These are phyloP conservation scores for Oasisia sp. DNA, from an alignment of 2,888 invertebrate genomes.

Conservation along the genomic window DNA sequence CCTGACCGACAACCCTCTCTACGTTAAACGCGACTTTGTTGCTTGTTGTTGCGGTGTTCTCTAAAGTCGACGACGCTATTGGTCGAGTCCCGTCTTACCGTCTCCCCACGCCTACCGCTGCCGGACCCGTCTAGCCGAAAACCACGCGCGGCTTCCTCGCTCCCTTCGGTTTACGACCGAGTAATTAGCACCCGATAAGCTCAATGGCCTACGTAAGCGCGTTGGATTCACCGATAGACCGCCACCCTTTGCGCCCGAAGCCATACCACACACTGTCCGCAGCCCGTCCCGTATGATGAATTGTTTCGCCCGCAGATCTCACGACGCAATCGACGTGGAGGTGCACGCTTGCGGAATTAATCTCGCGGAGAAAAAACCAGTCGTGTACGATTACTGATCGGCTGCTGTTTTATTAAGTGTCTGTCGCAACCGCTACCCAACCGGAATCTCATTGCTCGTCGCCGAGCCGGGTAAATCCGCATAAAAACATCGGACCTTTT, in stretches of 20 bases:
- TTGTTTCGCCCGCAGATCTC: not conserved
- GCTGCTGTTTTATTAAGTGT: slow-evolving; percentile 2
- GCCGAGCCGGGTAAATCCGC: not conserved
- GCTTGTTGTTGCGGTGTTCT: not conserved
- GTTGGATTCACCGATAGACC: not conserved
- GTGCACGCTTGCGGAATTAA: not conserved
- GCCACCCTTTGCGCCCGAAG: not conserved
- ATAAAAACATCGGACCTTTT: not conserved
- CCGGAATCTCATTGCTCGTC: not conserved
- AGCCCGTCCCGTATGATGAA: not conserved
- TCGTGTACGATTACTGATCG: slow-evolving; percentile 17
- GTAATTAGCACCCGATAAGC: slow-evolving; percentile 9
- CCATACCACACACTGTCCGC: not conserved
- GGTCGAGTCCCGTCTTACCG: not conserved
- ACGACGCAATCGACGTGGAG: not conserved
- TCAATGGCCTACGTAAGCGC: not conserved
- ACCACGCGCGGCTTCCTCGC: not conserved
- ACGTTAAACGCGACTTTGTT: not conserved
- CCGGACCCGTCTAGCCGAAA: too few species aligned
- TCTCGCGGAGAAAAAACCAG: not conserved
- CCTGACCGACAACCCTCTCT: not conserved
- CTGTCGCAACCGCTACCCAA: not conserved
- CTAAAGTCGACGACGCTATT: not conserved
- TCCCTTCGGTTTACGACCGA: not conserved
- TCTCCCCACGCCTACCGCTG: not conserved